Evolutionary conservation across 2,113 vertebrate genomes (phyloP).

Genomic region (Labeo rohita): DNA sequence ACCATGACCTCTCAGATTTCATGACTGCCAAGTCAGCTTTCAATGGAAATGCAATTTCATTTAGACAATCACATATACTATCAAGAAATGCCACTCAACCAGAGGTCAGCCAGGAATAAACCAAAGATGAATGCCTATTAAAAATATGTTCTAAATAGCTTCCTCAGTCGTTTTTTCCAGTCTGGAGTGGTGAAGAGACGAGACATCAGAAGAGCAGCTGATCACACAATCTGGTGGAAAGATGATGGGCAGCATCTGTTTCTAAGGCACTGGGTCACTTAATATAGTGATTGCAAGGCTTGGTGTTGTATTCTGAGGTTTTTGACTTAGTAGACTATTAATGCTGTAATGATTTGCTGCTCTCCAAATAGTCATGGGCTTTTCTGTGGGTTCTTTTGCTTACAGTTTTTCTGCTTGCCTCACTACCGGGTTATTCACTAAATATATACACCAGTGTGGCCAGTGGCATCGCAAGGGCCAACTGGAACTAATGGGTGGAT

Average conservation of each 20-base stretch:
- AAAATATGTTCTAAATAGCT: constrained; percentile 14
- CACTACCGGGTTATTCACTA: background rate
- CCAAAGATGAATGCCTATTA: constrained; percentile 31
- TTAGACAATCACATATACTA: background rate
- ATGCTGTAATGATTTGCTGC: constrained; percentile 4
- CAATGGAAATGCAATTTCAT: background rate
- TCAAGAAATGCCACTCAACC: constrained; percentile 18
- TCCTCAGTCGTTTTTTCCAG: constrained; percentile 38
- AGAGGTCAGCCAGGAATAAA: constrained; percentile 13
- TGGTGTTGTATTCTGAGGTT: background rate
- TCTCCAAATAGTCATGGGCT: background rate
- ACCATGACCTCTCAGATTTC: constrained; percentile 37
- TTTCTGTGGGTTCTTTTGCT: constrained; percentile 31
- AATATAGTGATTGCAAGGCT: constrained; percentile 13
- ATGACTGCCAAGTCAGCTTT: constrained; percentile 27
- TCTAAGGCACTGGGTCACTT: constrained; percentile 12
- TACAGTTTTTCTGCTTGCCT: background rate
- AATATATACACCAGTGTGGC: constrained; percentile 4
- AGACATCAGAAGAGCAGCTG: constrained; percentile 43
- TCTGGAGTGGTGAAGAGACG: constrained; percentile 28
- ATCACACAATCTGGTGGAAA: constrained; percentile 55
- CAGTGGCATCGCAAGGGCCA: background rate
- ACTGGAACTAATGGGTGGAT: background rate
- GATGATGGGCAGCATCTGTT: constrained; percentile 12
- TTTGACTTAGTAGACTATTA: constrained; percentile 3